Evolutionary conservation across 2,888 invertebrate genomes (phyloP).

Genomic region (Sinohyriopsis cumingii): DNA sequence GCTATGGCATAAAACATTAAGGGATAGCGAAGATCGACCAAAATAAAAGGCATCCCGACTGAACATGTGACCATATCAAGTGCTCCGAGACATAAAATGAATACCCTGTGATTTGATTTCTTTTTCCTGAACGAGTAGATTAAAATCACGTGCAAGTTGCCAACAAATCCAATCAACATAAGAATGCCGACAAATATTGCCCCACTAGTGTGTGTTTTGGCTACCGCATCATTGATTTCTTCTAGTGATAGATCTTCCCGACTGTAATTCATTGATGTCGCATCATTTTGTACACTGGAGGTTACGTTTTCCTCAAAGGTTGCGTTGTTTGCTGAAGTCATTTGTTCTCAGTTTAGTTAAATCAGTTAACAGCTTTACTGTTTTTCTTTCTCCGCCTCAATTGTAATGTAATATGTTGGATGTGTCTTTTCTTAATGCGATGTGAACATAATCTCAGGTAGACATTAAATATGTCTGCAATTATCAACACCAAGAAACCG

Average conservation of each 20-base stretch:
- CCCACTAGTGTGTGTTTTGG: slow-evolving; percentile 32
- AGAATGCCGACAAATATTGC: slow-evolving; percentile 32
- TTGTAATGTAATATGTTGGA: no score
- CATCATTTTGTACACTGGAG: no score
- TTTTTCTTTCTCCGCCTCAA: no score
- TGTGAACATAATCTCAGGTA: no score
- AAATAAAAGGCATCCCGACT: slow-evolving; percentile 39
- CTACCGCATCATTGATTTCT: slow-evolving; percentile 25
- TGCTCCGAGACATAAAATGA: slow-evolving; percentile 28
- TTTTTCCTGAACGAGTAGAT: slow-evolving; percentile 30
- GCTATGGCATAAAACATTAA: slow-evolving; percentile 25
- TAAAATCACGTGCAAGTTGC: slow-evolving; percentile 36
- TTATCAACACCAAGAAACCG: no score
- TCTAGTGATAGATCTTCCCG: neutral
- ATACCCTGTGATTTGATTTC: slow-evolving; percentile 36
- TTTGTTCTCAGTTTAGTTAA: no score
- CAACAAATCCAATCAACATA: slow-evolving; percentile 35
- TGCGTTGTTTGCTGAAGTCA: no score
- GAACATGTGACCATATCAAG: slow-evolving; percentile 32
- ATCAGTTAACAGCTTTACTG: no score
- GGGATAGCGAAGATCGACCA: slow-evolving; percentile 33
- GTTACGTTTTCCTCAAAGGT: no score
- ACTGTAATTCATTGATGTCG: no score
- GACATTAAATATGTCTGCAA: no score
- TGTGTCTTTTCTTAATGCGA: no score